Evolutionary conservation across 2,888 invertebrate species (phyloP), one percentile per base, ranked within the genome.

Genomic region (Camptogramma bilineatum): DNA sequence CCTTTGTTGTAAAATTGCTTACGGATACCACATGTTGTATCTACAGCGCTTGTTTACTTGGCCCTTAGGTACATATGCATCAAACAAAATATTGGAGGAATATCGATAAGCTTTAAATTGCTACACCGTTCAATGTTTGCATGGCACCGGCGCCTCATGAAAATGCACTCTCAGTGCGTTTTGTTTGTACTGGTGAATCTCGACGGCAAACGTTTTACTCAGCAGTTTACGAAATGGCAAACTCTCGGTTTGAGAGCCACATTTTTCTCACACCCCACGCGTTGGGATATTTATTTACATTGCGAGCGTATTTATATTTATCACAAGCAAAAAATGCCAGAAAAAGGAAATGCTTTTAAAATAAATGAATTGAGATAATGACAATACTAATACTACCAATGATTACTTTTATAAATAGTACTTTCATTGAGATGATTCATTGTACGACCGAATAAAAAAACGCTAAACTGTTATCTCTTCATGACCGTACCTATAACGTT

Each of bases 101-200:
- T 53, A 60, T 21, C 21, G 47, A 13, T 34, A 52, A 62, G 34
- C 52, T 47, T 39, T 52, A 34, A 42, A 75, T 71, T 73, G 66
- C 62, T 70, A 64, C 68, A 68, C 52, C 68, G 65, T 66, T 61
- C 65, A 69, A 73, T 74, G 66, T 77, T 76, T 75, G 72, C 70
- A 67, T 69, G 66, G 68, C 59, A 63, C 72, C 17, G 24, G 66
- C 34, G 52, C 60, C 52, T 42, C 73, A 73, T 76, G 71, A 72
- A 79, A 79, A 77, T 83, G 75, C 79, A 81, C 75, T 78, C 62
- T 54, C 70, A 55, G 64, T 77, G 75, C 72, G 74, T 81, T 82
- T 78, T 82, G 79, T 83, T 81, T 78, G 80, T 75, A 73, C 79
- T 80, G 70, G 77, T 68, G 71, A 78, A 73, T 75, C 74, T 74